Percentiles rank a stretch among this genome's conserved stretches.
Conservation (phyloP, 2,113 vertebrate species). For the Carassius carassius region DNA sequence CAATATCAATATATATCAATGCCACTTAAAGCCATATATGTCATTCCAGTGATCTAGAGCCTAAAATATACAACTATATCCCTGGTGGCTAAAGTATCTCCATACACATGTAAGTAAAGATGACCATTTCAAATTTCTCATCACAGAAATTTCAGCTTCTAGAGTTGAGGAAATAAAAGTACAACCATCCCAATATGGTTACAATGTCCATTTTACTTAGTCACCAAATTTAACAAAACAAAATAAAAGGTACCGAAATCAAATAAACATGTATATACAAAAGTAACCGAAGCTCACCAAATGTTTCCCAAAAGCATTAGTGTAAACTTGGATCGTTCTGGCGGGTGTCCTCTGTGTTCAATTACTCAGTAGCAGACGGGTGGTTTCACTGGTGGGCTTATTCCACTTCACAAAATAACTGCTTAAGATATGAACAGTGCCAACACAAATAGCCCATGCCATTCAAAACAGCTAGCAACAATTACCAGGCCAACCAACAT, state of each 20-base stretch:
- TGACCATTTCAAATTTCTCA: conserved; percentile 68
- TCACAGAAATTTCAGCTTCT: conserved; percentile 65
- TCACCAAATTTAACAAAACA: conserved; percentile 31
- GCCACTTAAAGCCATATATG: conserved; percentile 77
- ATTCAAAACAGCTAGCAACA: conserved; percentile 21
- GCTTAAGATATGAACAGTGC: conserved; percentile 20
- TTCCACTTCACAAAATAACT: conserved; percentile 17
- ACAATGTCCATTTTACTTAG: conserved; percentile 31
- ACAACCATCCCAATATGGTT: conserved; percentile 38
- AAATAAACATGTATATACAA: conserved; percentile 41
- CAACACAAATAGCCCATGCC: conserved; percentile 31
- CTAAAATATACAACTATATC: conserved; percentile 77
- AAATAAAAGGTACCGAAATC: conserved; percentile 29
- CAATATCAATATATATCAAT: conserved; percentile 80
- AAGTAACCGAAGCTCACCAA: conserved; percentile 27
- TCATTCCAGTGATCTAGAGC: conserved; percentile 78
- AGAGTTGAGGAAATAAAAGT: conserved; percentile 55
- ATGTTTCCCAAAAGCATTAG: conserved; percentile 30
- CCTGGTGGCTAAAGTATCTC: conserved; percentile 72
- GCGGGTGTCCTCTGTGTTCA: conserved; percentile 22
- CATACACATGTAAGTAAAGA: conserved; percentile 73
- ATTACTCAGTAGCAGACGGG: not conserved
- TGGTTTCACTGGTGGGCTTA: conserved; percentile 24
- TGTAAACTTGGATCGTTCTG: conserved; percentile 1
- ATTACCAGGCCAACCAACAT: conserved; percentile 40